Conservation (phyloP, 1,140 invertebrate species). For the Trichonephila clavata region DNA sequence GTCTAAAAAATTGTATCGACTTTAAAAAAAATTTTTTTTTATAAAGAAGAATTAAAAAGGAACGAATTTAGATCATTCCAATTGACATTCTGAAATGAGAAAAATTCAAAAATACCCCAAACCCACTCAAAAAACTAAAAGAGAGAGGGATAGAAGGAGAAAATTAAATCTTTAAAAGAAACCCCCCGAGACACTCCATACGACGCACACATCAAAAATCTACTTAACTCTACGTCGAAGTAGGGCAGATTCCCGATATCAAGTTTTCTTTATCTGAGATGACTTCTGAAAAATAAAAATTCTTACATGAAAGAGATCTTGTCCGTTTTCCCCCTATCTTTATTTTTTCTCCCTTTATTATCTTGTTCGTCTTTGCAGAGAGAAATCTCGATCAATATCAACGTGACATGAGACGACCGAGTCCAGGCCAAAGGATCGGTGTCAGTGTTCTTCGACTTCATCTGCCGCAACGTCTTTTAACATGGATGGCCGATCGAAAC, state of each 20-base stretch:
- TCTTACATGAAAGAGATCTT: conserved; percentile 49
- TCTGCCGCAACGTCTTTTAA: neutral
- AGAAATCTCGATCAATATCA: conserved; percentile 5
- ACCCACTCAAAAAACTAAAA: neutral
- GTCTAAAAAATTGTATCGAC: too few relatives aligned
- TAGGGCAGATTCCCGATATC: conserved; percentile 39
- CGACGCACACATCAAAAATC: neutral
- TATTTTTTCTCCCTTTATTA: conserved; percentile 13
- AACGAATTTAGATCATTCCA: neutral
- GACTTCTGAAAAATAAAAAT: conserved; percentile 34
- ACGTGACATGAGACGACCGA: neutral
- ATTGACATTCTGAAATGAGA: neutral
- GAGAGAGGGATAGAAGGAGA: neutral
- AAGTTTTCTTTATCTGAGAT: conserved; percentile 35
- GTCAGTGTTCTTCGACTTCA: neutral
- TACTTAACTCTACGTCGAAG: neutral
- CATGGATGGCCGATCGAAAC: neutral
- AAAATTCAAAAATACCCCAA: neutral
- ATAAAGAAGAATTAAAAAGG: neutral
- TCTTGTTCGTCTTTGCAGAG: neutral
- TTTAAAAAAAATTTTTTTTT: too few relatives aligned
- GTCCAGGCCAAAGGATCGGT: neutral
- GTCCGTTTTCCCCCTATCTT: neutral
- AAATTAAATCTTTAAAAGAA: neutral
- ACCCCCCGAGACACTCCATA: neutral